Conservation (phyloP, 2,888 invertebrate species). For the Diaperis boleti region DNA sequence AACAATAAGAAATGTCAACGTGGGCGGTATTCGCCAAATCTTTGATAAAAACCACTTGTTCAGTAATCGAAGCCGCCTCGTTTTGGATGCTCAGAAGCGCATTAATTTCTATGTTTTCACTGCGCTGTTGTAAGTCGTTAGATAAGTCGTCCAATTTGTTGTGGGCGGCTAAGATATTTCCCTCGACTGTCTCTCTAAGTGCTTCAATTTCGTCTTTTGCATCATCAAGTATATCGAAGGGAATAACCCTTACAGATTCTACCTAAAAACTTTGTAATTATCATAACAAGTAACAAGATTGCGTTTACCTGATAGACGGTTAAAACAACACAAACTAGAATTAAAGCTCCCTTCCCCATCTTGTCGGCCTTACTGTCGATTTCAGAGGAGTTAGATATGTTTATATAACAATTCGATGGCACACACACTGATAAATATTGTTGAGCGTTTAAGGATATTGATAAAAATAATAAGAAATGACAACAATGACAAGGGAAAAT, state of each 20-base stretch:
- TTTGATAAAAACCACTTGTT: not conserved
- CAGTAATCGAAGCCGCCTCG: not conserved
- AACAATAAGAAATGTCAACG: constrained; percentile 5
- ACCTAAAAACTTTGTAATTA: too few relatives aligned
- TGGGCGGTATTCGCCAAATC: not conserved
- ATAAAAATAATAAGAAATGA: not conserved
- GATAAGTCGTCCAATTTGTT: not conserved
- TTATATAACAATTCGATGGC: not conserved
- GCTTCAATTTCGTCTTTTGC: constrained; percentile 8
- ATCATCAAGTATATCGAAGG: constrained; percentile 10
- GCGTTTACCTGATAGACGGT: not conserved
- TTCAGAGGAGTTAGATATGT: not conserved
- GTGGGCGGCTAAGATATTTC: constrained; percentile 3
- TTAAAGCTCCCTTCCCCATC: not conserved
- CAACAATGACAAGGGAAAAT: not conserved
- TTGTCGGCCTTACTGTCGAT: not conserved
- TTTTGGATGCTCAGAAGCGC: not conserved
- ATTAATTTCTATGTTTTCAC: not conserved
- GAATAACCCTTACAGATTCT: not conserved
- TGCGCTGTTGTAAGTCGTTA: not conserved
- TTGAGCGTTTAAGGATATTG: not conserved
- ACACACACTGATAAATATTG: not conserved
- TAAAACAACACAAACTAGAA: not conserved
- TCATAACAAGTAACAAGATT: too few relatives aligned
- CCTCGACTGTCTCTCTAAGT: not conserved